These are phyloP conservation scores for Cynaeus angustus DNA, from an alignment of 2,888 invertebrate genomes.

Conservation along the genomic window DNA sequence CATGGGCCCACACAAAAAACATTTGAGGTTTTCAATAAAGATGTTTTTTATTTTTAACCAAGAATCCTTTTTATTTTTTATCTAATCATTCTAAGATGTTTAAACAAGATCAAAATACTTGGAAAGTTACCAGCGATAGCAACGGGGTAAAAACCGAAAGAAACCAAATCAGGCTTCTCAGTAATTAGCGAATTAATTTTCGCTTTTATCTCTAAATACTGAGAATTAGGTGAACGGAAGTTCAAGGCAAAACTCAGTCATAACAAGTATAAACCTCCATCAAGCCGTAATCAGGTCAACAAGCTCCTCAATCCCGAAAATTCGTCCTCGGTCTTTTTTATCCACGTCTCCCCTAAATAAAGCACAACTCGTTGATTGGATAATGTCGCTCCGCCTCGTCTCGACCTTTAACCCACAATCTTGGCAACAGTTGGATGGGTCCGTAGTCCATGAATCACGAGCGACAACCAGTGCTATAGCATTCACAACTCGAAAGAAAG, in stretches of 20 bases:
- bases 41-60: too few species aligned
- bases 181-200: too few species aligned
- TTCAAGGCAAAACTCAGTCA: neutral
- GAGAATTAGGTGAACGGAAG: slow-evolving; percentile 32
- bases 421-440: slow-evolving; percentile 53
- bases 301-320: neutral
- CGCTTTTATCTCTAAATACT: neutral
- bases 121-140: too few species aligned
- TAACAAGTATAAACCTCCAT: too few species aligned
- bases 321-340: neutral
- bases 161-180: too few species aligned
- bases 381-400: slow-evolving; percentile 57
- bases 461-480: slow-evolving; percentile 25
- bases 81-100: too few species aligned
- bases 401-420: slow-evolving; percentile 58
- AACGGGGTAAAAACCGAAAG: too few species aligned
- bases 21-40: too few species aligned
- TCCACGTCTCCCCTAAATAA: slow-evolving; percentile 5
- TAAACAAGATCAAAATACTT: too few species aligned
- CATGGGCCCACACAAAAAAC: too few species aligned
- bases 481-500: slow-evolving; percentile 22
- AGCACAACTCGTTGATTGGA: slow-evolving; percentile 55
- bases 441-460: slow-evolving; percentile 49
- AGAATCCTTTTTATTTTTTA: too few species aligned
- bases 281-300: slow-evolving; percentile 6